These are phyloP conservation scores for Hippolais icterina DNA, from an alignment of 2,113 vertebrate species.

Conservation along the genomic window DNA sequence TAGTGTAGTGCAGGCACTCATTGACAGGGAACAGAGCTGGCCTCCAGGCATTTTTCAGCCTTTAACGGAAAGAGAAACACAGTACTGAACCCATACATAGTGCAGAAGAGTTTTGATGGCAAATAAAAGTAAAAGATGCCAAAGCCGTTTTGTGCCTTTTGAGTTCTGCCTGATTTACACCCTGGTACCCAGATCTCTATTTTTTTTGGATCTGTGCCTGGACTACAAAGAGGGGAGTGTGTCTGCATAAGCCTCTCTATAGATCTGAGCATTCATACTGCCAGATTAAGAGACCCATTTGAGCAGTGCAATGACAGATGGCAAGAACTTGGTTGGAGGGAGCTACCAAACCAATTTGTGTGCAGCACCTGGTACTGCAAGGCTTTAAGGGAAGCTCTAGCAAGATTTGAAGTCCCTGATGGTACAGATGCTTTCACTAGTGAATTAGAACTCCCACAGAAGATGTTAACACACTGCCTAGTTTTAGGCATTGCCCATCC, in stretches of 20 bases:
- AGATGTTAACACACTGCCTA: background rate
- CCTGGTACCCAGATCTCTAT: background rate
- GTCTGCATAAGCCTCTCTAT: background rate
- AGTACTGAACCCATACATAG: background rate
- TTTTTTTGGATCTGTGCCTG: background rate
- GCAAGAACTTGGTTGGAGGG: constrained; percentile 49
- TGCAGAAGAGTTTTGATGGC: background rate
- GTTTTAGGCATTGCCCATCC: background rate
- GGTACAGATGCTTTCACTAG: background rate
- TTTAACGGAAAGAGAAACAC: background rate
- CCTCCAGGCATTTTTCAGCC: background rate
- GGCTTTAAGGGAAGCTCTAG: constrained; percentile 2
- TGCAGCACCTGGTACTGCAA: constrained; percentile 24
- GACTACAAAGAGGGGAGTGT: background rate
- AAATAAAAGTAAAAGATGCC: background rate
- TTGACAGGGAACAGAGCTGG: background rate
- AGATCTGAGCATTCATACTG: background rate
- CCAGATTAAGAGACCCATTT: constrained; percentile 15
- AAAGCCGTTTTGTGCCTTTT: background rate
- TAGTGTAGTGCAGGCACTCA: constrained; percentile 20
- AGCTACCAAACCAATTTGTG: constrained; percentile 54
- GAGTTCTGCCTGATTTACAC: background rate
- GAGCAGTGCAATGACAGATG: constrained; percentile 47
- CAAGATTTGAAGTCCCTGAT: background rate
- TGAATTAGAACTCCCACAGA: background rate